Base-by-base conservation (phyloP, 2,797 vertebrate genomes). In the Semaprochilodus insignis region DNA sequence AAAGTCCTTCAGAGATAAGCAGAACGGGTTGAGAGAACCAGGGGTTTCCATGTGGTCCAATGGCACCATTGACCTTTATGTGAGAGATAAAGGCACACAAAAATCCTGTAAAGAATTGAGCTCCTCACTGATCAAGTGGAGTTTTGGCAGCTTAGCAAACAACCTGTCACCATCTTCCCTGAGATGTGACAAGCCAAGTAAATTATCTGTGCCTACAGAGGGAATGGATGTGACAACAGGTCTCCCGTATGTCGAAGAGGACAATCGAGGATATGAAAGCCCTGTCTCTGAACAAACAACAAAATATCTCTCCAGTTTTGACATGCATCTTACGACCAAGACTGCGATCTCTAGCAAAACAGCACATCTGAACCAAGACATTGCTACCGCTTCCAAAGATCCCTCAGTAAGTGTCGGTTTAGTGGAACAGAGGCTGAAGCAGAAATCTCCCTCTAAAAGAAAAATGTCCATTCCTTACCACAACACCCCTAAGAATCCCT, bases 401-500 rank as follows among this genome's bases (percentile, higher is more conserved):
- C 85, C 87, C 72, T 78, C 57, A 14, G 89, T 91, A 84, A 89
- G 57, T 88, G 92, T 91, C 80, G 93, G 87, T 91, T 93, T 95
- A 91, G 93, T 90, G 87, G 94, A 92, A 84, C 94, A 92, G 92
- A 89, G 90, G 85, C 57, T 78, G 40, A 88, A 82, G 77, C 87
- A 85, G 78, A 92, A 92, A 83, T 90, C 88, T 80, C 89, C 87
- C 73, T 91, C 91, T 65, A 88, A 90, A 87, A 90, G 91, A 83
- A 91, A 91, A 88, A 92, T 91, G 90, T 92, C 91, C 82, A 88
- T 96, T 90, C 95, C 95, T 83, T 96, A 93, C 92, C 95, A 94
- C 89, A 96, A 96, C 93, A 95, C 95, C 90, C 93, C 95, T 87
- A 95, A 95, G 92, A 95, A 94, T 92, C 92, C 94, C 93, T 92